Conservation (phyloP, 2,113 vertebrate genomes). For the Holacanthus passer region DNA sequence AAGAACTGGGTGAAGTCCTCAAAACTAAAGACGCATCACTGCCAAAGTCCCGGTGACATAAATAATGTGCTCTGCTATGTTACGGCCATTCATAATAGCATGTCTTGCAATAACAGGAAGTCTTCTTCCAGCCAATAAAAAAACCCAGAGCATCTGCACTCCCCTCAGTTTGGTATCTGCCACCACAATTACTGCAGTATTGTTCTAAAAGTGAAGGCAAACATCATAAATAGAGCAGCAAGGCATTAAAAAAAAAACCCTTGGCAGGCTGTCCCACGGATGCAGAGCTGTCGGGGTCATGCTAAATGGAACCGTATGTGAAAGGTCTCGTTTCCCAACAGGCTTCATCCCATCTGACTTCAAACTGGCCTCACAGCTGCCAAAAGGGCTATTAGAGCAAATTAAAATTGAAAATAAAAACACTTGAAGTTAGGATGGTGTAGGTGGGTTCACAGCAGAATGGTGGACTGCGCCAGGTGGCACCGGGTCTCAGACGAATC, state of each 20-base stretch:
- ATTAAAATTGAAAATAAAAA: constrained; percentile 57
- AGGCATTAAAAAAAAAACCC: constrained; percentile 49
- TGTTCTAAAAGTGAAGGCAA: constrained; percentile 68
- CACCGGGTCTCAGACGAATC: constrained; percentile 20
- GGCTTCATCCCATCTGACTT: constrained; percentile 51
- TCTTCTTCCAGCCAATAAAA: constrained; percentile 64
- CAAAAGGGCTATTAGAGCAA: constrained; percentile 47
- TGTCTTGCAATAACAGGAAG: constrained; percentile 80
- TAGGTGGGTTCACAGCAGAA: constrained; percentile 24
- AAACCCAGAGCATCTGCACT: constrained; percentile 63
- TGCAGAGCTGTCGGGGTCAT: constrained; percentile 58
- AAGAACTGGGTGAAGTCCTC: constrained; percentile 58
- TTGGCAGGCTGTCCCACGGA: constrained; percentile 42
- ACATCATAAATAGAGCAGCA: constrained; percentile 66
- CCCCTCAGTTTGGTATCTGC: constrained; percentile 55
- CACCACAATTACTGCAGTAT: constrained; percentile 57
- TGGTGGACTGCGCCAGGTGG: constrained; percentile 34
- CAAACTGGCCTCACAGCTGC: constrained; percentile 43
- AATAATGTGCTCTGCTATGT: constrained; percentile 62
- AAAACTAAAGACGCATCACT: constrained; percentile 21
- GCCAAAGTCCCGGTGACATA: constrained; percentile 71
- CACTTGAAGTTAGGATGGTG: constrained; percentile 21
- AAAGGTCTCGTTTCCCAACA: constrained; percentile 51
- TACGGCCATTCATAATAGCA: constrained; percentile 62
- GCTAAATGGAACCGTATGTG: constrained; percentile 71